These are phyloP conservation scores for Nycticorax nycticorax DNA, from an alignment of 2,113 vertebrate genomes.

Conservation along the genomic window DNA sequence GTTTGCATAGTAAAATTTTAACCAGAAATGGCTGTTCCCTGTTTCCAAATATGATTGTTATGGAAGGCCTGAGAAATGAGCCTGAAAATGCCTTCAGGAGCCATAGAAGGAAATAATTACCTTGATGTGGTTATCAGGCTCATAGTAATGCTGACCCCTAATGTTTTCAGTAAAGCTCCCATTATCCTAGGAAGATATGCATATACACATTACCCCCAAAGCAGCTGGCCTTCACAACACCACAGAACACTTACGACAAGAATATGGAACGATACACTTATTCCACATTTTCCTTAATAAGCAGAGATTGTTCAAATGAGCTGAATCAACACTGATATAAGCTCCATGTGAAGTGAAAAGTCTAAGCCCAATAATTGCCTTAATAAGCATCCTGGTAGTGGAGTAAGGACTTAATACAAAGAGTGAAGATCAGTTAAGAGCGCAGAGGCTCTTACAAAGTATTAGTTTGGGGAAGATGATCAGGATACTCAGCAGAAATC, in stretches of 20 bases:
- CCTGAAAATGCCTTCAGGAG: neutral
- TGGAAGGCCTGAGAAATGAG: neutral
- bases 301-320: neutral
- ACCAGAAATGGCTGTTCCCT: neutral
- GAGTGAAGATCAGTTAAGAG: neutral
- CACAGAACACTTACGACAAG: neutral
- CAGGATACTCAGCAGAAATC: neutral
- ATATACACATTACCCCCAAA: neutral
- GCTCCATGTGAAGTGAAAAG: neutral
- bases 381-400: neutral
- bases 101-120: neutral
- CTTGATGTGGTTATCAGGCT: neutral
- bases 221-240: neutral
- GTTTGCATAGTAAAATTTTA: neutral
- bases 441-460: neutral
- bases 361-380: neutral
- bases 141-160: neutral
- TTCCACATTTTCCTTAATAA: neutral
- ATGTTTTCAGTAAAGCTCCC: neutral
- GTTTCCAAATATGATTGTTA: neutral
- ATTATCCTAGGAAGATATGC: neutral
- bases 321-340: neutral
- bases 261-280: neutral
- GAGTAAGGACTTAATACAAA: neutral
- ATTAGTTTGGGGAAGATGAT: neutral